Evolutionary conservation across 1,140 invertebrate genomes (phyloP).

Genomic region (Ceratina australensis): DNA sequence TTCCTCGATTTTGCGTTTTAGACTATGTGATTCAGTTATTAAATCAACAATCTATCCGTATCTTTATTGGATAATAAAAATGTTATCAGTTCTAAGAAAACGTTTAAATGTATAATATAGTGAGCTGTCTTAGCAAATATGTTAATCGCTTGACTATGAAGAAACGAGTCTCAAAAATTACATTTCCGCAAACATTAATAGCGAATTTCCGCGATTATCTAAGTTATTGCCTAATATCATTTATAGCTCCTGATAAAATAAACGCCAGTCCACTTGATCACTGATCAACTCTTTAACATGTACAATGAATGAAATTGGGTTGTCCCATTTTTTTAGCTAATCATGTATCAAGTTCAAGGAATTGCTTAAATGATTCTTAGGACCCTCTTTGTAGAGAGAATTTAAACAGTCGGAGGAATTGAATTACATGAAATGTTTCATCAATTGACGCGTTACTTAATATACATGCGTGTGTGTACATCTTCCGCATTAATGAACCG

Average conservation of each 20-base stretch:
- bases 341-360: not conserved
- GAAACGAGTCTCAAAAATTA: not conserved
- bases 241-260: too few relatives aligned
- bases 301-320: not conserved
- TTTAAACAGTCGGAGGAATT: constrained; percentile 23
- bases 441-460: constrained; percentile 35
- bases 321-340: not conserved
- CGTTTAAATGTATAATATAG: too few relatives aligned
- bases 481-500: constrained; percentile 35
- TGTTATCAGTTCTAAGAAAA: constrained; percentile 16
- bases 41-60: not conserved
- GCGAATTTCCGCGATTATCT: not conserved
- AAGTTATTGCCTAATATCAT: too few relatives aligned
- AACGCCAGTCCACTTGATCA: too few relatives aligned
- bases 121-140: not conserved
- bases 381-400: constrained; percentile 1
- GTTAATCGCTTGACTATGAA: not conserved
- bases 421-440: constrained; percentile 32
- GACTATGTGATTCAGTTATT: not conserved
- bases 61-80: not conserved
- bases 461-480: not conserved
- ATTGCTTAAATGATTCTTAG: constrained; percentile 13
- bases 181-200: not conserved
- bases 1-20: not conserved
- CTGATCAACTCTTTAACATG: not conserved